Conservation (phyloP, 2,113 vertebrate species). For the Apodemus speciosus region DNA sequence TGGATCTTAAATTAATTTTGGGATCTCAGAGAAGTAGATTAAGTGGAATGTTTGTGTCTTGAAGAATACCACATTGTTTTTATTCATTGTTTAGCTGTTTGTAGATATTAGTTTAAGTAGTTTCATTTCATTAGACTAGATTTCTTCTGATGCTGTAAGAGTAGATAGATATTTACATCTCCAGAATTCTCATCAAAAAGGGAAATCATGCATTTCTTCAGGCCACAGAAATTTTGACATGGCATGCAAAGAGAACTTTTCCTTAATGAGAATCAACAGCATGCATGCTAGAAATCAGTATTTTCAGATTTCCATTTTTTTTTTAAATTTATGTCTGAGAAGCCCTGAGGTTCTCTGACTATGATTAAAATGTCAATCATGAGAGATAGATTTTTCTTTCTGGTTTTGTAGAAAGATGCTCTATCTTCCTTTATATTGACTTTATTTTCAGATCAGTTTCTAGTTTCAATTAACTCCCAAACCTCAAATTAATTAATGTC, state of each 20-base stretch:
- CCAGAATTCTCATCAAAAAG: neutral
- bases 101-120: neutral
- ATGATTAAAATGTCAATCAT: neutral
- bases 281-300: neutral
- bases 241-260: neutral
- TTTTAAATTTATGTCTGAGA: neutral
- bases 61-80: neutral
- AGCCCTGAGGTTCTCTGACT: neutral
- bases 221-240: neutral
- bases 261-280: neutral
- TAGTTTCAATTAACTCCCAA: slow-evolving; percentile 8
- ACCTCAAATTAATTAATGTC: neutral
- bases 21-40: neutral
- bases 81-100: neutral
- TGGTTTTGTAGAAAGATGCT: neutral
- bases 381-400: neutral
- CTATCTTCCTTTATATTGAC: neutral
- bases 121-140: neutral
- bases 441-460: neutral
- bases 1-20: neutral
- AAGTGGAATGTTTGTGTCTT: neutral
- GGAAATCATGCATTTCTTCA: neutral
- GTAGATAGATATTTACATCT: neutral
- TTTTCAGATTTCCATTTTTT: neutral
- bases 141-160: neutral